Evolutionary conservation across 1,140 invertebrate genomes (phyloP).

Genomic region (Stratiolaelaps scimitus): DNA sequence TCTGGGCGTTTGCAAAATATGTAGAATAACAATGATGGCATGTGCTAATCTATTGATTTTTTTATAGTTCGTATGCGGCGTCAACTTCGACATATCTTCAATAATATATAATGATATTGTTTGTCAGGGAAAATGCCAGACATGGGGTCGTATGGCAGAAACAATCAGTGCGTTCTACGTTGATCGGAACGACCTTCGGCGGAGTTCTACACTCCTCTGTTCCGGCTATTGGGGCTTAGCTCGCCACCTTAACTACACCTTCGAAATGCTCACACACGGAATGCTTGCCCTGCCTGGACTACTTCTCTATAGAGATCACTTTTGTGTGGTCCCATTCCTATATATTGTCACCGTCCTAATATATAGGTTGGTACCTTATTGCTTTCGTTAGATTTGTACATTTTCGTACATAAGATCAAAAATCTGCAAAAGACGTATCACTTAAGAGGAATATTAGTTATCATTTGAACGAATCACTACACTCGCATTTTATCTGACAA

Average conservation of each 20-base stretch:
- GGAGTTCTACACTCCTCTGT: background rate
- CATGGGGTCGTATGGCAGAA: conserved; percentile 4
- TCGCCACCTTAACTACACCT: background rate
- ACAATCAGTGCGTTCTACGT: conserved; percentile 6
- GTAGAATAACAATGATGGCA: background rate
- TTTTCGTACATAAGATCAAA: background rate
- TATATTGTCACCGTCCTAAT: background rate
- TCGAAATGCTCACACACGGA: background rate
- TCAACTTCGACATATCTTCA: background rate
- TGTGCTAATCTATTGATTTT: background rate
- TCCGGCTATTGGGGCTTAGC: conserved; percentile 9
- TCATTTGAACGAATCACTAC: too few relatives aligned
- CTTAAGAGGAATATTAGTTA: too few relatives aligned
- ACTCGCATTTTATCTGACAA: too few relatives aligned
- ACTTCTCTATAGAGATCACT: background rate
- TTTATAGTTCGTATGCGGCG: background rate
- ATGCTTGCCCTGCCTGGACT: background rate
- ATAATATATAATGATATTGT: background rate
- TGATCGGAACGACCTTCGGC: background rate
- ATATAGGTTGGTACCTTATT: background rate
- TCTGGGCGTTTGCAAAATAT: background rate
- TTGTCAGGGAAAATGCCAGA: background rate
- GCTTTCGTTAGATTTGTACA: background rate
- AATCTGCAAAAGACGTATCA: background rate
- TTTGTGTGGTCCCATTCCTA: background rate